Base-by-base conservation (phyloP, 2,888 invertebrate species). In the Frankliniella fusca region DNA sequence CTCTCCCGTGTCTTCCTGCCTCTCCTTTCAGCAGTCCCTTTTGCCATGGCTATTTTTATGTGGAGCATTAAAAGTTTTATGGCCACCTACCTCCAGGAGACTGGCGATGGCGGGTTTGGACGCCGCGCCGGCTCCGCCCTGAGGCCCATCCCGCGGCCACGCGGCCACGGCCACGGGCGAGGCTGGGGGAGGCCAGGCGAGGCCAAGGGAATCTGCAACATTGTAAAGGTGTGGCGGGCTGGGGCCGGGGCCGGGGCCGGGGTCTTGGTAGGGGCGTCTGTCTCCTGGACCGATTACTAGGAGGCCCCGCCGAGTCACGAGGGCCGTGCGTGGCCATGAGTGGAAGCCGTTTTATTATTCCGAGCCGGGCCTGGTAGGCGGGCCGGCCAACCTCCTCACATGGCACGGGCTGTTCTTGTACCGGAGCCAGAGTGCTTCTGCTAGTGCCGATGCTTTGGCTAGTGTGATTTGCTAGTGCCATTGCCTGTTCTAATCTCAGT, bases 61-160 rank as follows among this genome's bases (percentile, higher is more conserved):
- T 76, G 70, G 70, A 27, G 70, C 70, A 76, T 76, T 76, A 76
- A 76, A 76, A 76, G 70, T 76, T 76, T 76, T 76, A 76, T 27
- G 27, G 70, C 70, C 70, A 76, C 27, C 54, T 20, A 38, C 38
- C 61, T 61, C 15, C 61, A n/a, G 20, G n/a, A 61, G 61, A 20
- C n/a, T 61, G 61, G 61, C 61, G 61, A 38, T 38, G 3, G 38
- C 38, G 38, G 38, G 38, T 38, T 2, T 38, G 38, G 38, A 2
- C 38, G 38, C 3, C 38, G 38, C 38, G 38, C 38, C 5, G 38
- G 38, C 38, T 38, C 38, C 38, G 54, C 18, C 7, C 54, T 7
- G 3, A 2, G 54, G 54, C 3, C 54, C 54, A 54, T 18, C 54
- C 15, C 8, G 3, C 1, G 54, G 54, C 54, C 15, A 20, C 54